These are phyloP conservation scores for Amazona finschi DNA, from an alignment of 2,797 vertebrate genomes.

Conservation along the genomic window DNA sequence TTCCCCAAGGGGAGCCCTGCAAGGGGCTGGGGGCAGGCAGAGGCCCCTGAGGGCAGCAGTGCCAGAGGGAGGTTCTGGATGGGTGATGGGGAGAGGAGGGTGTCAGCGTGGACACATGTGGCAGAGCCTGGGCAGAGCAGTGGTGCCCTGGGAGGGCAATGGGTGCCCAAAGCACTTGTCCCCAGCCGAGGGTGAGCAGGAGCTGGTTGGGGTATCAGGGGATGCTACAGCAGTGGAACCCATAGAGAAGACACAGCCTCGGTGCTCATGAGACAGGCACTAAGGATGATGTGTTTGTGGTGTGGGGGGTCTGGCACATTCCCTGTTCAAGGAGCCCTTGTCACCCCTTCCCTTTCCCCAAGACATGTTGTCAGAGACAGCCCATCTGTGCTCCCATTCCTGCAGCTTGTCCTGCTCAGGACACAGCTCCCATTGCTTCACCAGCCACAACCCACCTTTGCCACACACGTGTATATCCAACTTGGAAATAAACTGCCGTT, in stretches of 20 bases:
- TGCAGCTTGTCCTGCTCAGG: neutral
- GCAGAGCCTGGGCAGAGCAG: neutral
- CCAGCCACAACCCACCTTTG: neutral
- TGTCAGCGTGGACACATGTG: rapidly evolving
- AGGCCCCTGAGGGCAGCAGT: neutral
- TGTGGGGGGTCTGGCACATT: rapidly evolving
- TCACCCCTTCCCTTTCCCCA: neutral
- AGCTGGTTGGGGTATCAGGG: neutral
- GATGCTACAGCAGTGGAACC: neutral
- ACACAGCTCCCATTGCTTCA: neutral
- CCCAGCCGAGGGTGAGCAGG: neutral
- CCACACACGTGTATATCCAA: neutral
- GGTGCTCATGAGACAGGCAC: neutral
- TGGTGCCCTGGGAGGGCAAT: neutral
- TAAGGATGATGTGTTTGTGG: rapidly evolving
- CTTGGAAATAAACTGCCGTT: conserved; percentile 43
- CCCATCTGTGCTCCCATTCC: neutral
- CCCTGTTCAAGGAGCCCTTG: rapidly evolving
- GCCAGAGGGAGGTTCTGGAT: neutral
- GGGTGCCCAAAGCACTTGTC: neutral
- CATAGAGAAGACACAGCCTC: neutral
- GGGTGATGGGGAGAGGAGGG: neutral
- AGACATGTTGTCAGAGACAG: rapidly evolving
- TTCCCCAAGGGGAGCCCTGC: neutral
- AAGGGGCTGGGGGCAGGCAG: neutral